Percentiles rank a stretch among this genome's conserved stretches.
phyloP scores from a whole-genome alignment of 1,140 invertebrate genomes.

The Choristoneura fumiferana region DNA sequence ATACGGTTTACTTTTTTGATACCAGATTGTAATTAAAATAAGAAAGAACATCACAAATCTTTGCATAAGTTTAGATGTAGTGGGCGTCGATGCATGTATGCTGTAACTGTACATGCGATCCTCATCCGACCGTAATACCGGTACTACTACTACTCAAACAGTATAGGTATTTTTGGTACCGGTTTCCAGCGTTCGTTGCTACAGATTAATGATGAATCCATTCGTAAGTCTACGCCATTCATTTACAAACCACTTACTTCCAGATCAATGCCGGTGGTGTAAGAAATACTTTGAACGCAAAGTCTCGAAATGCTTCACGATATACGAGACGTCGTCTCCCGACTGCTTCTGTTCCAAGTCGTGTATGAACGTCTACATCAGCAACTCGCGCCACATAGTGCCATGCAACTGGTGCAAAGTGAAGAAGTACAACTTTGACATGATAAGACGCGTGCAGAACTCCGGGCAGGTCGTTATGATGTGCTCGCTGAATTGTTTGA shows the following conservation, averaged over 20 bases:
- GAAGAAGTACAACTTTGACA: slow-evolving; percentile 98
- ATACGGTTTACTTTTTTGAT: too few relatives aligned
- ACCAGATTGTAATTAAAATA: too few relatives aligned
- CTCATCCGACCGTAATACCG: too few relatives aligned
- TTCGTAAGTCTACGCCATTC: too few relatives aligned
- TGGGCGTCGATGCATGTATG: too few relatives aligned
- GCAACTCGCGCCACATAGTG: slow-evolving; percentile 90
- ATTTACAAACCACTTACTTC: slow-evolving; percentile 23
- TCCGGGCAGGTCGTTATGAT: slow-evolving; percentile 87
- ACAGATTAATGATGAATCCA: too few relatives aligned
- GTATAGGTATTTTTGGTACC: too few relatives aligned
- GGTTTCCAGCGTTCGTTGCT: too few relatives aligned
- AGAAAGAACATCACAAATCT: too few relatives aligned
- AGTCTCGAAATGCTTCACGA: slow-evolving; percentile 82
- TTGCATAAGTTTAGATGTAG: too few relatives aligned
- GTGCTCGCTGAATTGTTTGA: slow-evolving; percentile 95
- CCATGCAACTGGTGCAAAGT: slow-evolving; percentile 96
- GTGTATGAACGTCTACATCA: slow-evolving; percentile 93
- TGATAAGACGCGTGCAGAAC: slow-evolving; percentile 89
- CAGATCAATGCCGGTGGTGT: slow-evolving; percentile 90
- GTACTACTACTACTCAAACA: too few relatives aligned
- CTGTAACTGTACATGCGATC: too few relatives aligned
- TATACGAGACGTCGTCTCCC: slow-evolving; percentile 85
- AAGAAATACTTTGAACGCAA: slow-evolving; percentile 89
- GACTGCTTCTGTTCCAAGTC: slow-evolving; percentile 91